Evolutionary conservation across 1,140 invertebrate genomes (phyloP).

Genomic region (Micrasema longulum): DNA sequence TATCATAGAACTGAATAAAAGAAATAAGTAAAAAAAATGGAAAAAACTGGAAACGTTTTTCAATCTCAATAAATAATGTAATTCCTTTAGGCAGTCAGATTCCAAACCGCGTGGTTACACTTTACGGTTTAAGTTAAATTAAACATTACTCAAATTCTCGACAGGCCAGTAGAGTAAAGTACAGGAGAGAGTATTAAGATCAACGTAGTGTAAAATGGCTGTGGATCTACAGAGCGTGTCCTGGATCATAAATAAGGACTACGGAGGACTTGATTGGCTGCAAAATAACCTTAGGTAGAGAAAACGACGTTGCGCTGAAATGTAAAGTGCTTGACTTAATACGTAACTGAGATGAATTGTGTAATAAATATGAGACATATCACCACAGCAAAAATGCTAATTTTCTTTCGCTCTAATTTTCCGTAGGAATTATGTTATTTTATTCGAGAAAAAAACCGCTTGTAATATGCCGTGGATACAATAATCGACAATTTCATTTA

Average conservation of each 20-base stretch:
- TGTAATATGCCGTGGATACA: no score
- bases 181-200: constrained; percentile 16
- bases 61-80: no score
- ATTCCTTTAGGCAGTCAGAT: not conserved
- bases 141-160: constrained; percentile 22
- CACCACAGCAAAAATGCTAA: no score
- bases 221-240: constrained; percentile 6
- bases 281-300: not conserved
- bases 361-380: no score
- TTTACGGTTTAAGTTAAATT: constrained; percentile 27
- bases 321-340: not conserved
- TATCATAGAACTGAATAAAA: no score
- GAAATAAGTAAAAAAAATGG: no score
- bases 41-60: no score
- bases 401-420: no score
- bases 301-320: not conserved
- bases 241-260: constrained; percentile 29
- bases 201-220: constrained; percentile 39
- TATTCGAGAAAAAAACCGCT: no score
- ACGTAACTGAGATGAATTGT: not conserved
- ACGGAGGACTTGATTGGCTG: constrained; percentile 21
- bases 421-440: no score
- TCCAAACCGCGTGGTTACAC: constrained; percentile 10
- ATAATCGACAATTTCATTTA: no score
- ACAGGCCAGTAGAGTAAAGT: not conserved